Conservation (phyloP, 2,113 vertebrate species). For the Hystrix cristata region DNA sequence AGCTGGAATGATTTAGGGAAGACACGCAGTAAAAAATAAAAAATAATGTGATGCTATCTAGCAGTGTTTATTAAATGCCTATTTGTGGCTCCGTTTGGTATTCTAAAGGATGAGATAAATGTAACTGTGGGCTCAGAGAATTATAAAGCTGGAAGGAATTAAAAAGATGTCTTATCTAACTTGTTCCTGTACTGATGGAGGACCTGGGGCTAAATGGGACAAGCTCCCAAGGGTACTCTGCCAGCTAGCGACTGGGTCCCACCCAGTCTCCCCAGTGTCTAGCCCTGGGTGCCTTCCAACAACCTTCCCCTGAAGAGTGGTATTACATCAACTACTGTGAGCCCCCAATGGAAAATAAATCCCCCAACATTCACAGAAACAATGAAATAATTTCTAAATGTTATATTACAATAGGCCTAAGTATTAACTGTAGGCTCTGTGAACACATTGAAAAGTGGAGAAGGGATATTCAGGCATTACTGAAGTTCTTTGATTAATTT, state of each 20-base stretch:
- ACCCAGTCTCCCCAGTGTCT: background rate
- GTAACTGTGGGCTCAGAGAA: constrained; percentile 35
- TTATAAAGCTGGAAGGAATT: constrained; percentile 32
- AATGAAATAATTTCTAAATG: background rate
- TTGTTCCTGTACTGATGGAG: background rate
- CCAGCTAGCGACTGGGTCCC: background rate
- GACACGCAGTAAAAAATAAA: constrained; percentile 44
- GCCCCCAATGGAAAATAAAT: background rate
- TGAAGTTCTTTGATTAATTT: background rate
- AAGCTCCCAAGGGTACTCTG: background rate
- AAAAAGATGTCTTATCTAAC: background rate
- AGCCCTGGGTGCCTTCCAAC: background rate
- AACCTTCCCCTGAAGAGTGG: background rate
- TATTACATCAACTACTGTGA: background rate
- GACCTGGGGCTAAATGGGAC: background rate
- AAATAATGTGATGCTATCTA: constrained; percentile 38
- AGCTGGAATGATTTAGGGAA: constrained; percentile 64
- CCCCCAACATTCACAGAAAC: background rate
- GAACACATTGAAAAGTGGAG: background rate
- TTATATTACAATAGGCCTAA: too few species aligned
- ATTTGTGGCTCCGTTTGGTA: constrained; percentile 44
- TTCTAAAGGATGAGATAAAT: constrained; percentile 55
- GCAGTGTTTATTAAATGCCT: constrained; percentile 68
- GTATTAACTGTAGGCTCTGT: background rate
- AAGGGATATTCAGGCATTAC: background rate